Conservation (phyloP, 2,888 invertebrate genomes). For the Melieria crassipennis region DNA sequence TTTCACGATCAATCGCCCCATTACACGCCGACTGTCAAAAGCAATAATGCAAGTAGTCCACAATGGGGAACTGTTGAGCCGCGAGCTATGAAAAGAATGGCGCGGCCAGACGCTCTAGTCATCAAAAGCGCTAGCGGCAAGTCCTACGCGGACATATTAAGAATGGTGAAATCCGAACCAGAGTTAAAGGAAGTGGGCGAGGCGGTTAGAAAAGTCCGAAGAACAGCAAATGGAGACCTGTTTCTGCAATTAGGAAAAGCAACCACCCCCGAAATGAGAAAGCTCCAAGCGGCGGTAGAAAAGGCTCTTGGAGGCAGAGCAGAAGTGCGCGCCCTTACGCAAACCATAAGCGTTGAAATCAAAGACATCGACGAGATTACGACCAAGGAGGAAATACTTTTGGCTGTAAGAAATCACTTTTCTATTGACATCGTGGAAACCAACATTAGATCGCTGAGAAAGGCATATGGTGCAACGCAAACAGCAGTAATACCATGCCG, state of each 20-base stretch:
- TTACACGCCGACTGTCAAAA: too few species aligned
- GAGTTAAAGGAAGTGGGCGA: slow-evolving; percentile 10
- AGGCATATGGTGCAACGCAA: slow-evolving; percentile 6
- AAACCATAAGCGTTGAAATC: not conserved
- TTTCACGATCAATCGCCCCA: too few species aligned
- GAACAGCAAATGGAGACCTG: slow-evolving; percentile 62
- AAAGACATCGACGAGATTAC: not conserved
- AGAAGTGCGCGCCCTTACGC: not conserved
- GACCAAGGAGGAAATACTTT: not conserved
- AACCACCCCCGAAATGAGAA: not conserved
- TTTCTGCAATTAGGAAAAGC: not conserved
- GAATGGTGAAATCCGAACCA: not conserved
- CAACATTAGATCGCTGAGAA: not conserved
- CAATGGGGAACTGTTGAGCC: too few species aligned
- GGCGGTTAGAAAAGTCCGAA: slow-evolving; percentile 54
- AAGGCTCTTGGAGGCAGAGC: not conserved
- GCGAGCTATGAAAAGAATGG: too few species aligned
- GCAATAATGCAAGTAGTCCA: too few species aligned
- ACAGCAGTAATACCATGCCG: not conserved
- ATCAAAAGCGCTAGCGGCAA: not conserved
- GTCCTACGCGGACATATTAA: slow-evolving; percentile 11
- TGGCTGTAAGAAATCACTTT: not conserved
- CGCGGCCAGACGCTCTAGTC: not conserved
- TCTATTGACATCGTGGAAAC: too few species aligned
- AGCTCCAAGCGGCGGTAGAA: not conserved